Conservation (phyloP, 2,888 invertebrate species). For the Muscina levida region DNA sequence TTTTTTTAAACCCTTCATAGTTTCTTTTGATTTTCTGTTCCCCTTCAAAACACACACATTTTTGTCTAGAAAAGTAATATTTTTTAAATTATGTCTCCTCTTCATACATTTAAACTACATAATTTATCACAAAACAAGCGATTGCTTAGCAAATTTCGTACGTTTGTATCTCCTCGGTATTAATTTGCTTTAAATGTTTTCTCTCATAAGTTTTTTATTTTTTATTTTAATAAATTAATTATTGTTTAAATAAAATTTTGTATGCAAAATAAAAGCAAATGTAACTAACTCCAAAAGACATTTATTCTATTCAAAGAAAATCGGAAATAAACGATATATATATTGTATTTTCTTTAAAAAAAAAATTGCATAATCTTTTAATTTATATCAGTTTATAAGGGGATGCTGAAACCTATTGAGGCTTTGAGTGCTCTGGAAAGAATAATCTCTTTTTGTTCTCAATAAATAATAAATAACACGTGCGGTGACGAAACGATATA, state of each 20-base stretch:
- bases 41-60: slow-evolving; percentile 4
- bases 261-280: slow-evolving; percentile 23
- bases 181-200: slow-evolving; percentile 49
- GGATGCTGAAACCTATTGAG: too few species aligned
- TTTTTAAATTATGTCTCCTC: background rate
- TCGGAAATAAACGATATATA: slow-evolving; percentile 30
- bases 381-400: background rate
- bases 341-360: slow-evolving; percentile 27
- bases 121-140: background rate
- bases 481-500: too few species aligned
- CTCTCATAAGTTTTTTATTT: slow-evolving; percentile 40
- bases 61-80: too few species aligned
- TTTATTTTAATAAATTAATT: too few species aligned
- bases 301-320: slow-evolving; percentile 45
- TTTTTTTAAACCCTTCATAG: too few species aligned
- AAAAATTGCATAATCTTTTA: too few species aligned
- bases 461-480: too few species aligned
- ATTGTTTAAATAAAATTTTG: slow-evolving; percentile 26
- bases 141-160: slow-evolving; percentile 53
- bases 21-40: too few species aligned
- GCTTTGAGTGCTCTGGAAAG: background rate
- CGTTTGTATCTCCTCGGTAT: slow-evolving; percentile 36
- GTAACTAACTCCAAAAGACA: slow-evolving; percentile 49
- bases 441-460: slow-evolving; percentile 25
- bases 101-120: slow-evolving; percentile 1